Base-by-base conservation (phyloP, 2,888 invertebrate genomes). In the Apamea crenata region DNA sequence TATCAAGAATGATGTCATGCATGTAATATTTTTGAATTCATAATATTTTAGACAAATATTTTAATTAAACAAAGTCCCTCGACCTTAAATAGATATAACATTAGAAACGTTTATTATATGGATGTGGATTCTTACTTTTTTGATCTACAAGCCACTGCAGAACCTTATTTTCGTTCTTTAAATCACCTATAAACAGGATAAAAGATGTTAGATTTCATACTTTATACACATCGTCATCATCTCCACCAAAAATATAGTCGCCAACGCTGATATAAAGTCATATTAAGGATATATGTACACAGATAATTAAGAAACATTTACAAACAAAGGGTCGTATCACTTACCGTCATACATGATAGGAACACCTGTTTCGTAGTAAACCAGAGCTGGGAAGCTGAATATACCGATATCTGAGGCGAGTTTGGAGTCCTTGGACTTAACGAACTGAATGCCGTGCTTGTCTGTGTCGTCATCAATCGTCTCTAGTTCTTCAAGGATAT, bases 301-400 rank as follows among this genome's bases (percentile, higher is more conserved):
- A 68, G 61, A 76, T 56, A 56, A 73, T 40, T 68, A 36, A 65
- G 44, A 75, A 66, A 73, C 25, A 73, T 81, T 74, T 71, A 32
- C 47, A 72, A 77, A 72, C 71, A 81, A 68, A 76, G 68, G 69
- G 40, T 56, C 21, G 47, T 56, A 10, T 83, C 32, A 94, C 98
- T 98, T 97, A 99, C 99, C 99, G 97, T 99, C 99, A 96, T 98
- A 99, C 98, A 99, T 99, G 93, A 99, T 99, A 91, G 99, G 99
- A 89, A 99, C 99, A 87, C 99, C 99, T 81, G 99, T 99, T 96
- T 99, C 99, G 93, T 99, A 99, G 95, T 99, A 99, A 74, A 99
- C 99, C 90, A 99, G 97, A 82, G 99, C 99, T 85, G 99, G 99
- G 93, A 99, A 98, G 92, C 99, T 98, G 96, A 99, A 98, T 93